Percentiles rank a stretch among this genome's conserved stretches.
phyloP scores from a whole-genome alignment of 1,140 invertebrate species.

The Drosophila bocki region DNA sequence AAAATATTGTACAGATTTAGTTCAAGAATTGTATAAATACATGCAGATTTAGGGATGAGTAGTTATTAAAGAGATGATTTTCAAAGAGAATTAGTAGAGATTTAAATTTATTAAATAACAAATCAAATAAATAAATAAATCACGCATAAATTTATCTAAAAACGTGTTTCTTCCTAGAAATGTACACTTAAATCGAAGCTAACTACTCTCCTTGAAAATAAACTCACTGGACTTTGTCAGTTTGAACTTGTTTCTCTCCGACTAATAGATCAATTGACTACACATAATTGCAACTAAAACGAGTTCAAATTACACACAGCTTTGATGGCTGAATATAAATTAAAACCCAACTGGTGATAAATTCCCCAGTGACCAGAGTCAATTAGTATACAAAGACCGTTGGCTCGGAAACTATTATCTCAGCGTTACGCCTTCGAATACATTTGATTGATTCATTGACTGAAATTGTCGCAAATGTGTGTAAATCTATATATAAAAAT shows the following conservation, averaged over 20 bases:
- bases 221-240: neutral
- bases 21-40: too few species aligned
- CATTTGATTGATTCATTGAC: conserved; percentile 54
- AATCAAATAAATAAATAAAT: neutral
- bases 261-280: conserved; percentile 26
- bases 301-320: conserved; percentile 7
- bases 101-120: neutral
- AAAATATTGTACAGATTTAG: too few species aligned
- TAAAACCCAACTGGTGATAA: conserved; percentile 1
- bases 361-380: conserved; percentile 6
- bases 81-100: too few species aligned
- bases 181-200: neutral
- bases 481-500: neutral
- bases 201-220: neutral
- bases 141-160: neutral
- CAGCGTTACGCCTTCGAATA: conserved; percentile 36
- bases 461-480: conserved; percentile 27
- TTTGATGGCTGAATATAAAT: neutral
- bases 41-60: too few species aligned
- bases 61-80: too few species aligned
- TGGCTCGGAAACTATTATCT: conserved; percentile 30
- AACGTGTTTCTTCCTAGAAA: neutral
- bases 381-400: conserved; percentile 35
- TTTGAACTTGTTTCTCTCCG: conserved; percentile 10
- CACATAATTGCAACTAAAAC: conserved; percentile 40